Evolutionary conservation across 2,888 invertebrate genomes (phyloP).

Genomic region (Piscicola geometra): DNA sequence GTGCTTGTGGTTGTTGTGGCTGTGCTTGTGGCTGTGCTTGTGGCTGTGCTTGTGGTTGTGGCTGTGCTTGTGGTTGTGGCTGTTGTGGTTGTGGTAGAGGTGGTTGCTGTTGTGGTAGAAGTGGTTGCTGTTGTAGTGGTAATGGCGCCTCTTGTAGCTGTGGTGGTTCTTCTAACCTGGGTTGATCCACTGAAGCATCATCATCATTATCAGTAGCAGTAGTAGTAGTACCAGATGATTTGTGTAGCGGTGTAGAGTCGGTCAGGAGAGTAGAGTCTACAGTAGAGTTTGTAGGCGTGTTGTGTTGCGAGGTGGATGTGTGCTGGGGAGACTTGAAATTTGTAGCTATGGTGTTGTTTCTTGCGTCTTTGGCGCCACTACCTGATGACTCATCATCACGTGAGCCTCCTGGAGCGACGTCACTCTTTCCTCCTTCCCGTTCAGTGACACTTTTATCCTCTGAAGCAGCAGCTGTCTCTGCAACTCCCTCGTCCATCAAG

Average conservation of each 20-base stretch:
- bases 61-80: neutral
- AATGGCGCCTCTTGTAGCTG: neutral
- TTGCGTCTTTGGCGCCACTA: conserved; percentile 32
- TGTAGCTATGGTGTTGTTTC: too few relatives aligned
- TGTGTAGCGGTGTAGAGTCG: too few relatives aligned
- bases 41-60: neutral
- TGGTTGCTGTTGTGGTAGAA: neutral
- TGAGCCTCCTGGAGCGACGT: too few relatives aligned
- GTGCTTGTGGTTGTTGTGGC: neutral
- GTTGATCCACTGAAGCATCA: neutral
- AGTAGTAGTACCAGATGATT: conserved; percentile 42
- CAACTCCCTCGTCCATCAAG: neutral
- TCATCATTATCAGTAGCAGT: conserved; percentile 8
- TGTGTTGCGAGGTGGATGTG: too few relatives aligned
- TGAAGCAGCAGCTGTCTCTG: conserved; percentile 14
- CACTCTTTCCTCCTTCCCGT: conserved; percentile 10
- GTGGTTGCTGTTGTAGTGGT: conserved; percentile 3
- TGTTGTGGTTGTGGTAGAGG: neutral
- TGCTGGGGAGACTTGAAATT: too few relatives aligned
- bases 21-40: neutral
- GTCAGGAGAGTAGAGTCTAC: too few relatives aligned
- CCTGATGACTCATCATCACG: too few relatives aligned
- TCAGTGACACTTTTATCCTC: neutral
- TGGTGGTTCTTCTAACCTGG: neutral
- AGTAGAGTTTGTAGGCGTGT: too few relatives aligned